These are phyloP conservation scores for Colletes latitarsis DNA, from an alignment of 1,140 invertebrate genomes.

Conservation along the genomic window DNA sequence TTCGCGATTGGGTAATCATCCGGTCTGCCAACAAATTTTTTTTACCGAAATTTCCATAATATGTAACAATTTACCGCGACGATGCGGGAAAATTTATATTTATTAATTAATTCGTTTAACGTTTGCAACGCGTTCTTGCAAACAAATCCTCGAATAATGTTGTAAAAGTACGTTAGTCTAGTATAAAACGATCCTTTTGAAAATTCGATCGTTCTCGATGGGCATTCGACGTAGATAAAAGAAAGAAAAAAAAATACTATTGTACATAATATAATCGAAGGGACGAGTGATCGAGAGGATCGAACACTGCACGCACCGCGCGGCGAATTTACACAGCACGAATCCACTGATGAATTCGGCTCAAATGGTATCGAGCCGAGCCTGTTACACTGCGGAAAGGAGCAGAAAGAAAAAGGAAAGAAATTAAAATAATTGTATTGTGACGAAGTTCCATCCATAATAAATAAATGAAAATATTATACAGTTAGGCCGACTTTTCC, in stretches of 20 bases:
- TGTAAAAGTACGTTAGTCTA: constrained; percentile 44
- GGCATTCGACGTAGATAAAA: constrained; percentile 49
- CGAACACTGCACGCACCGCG: constrained; percentile 61
- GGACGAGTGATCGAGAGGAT: constrained; percentile 16
- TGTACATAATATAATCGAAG: not conserved
- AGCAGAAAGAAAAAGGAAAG: constrained; percentile 62
- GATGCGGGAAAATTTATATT: not conserved
- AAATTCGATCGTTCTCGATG: constrained; percentile 56
- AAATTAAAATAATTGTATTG: constrained; percentile 79
- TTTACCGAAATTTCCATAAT: not conserved
- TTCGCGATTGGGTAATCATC: not conserved
- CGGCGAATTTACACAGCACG: constrained; percentile 54
- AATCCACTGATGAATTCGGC: constrained; percentile 24
- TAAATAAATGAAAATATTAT: constrained; percentile 82
- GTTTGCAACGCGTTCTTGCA: not conserved
- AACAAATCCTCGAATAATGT: constrained; percentile 21
- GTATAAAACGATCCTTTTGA: constrained; percentile 30
- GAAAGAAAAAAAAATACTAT: not conserved
- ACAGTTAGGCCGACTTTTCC: constrained; percentile 81
- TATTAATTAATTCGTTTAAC: not conserved
- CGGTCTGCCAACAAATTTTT: not conserved
- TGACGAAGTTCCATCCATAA: constrained; percentile 82
- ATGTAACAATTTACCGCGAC: not conserved
- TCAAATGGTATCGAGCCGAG: constrained; percentile 15
- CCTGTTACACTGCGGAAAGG: constrained; percentile 43